Evolutionary conservation across 2,888 invertebrate genomes (phyloP), one percentile per base, ranked within the genome.

Genomic region (Limnephilus marmoratus): DNA sequence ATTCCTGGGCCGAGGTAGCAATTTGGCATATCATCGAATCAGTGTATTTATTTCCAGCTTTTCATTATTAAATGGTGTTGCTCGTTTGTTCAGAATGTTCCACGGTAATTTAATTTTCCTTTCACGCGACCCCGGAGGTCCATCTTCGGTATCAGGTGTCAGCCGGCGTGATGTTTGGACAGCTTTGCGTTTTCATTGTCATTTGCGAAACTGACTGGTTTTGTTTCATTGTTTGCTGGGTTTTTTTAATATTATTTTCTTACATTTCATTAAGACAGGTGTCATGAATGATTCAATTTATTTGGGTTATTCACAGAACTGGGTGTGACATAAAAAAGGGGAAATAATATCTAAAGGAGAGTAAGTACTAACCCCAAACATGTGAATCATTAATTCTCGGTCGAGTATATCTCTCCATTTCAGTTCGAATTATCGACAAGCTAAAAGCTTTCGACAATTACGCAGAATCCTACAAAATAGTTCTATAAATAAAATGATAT

Each of bases 141-240:
- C 87, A 53, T 49, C n/a, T 31, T 53, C 24, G n/a, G 49, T 87
- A 29, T 87, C 53, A 29, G 49, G 24, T 87, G 53, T 87, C 87
- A 87, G n/a, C 15, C 31, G 34, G 87, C 53, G 31, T 87, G 53
- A 87, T 87, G n/a, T 87, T 87, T 29, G n/a, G 87, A 87, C 49
- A 29, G 53, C 87, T 87, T 87, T 87, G 87, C 87, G 53, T 87
- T 87, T 53, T 15, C 87, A 87, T 85, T 85, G 85, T 85, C 68
- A 68, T 68, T 68, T 68, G 45, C 5, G 24, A 85, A 85, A 37
- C n/a, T 34, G 82, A 85, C 45, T 85, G n/a, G 29, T 53, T 49
- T 87, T 53, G 49, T 49, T 53, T 53, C 12, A 15, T 87, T 85
- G n/a, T 85, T 83, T 29, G 41, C 18, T 9, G 85, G 12, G 45